These are phyloP conservation scores for Caenorhabditis tropicalis DNA, from an alignment of 1,140 invertebrate genomes.

Conservation along the genomic window DNA sequence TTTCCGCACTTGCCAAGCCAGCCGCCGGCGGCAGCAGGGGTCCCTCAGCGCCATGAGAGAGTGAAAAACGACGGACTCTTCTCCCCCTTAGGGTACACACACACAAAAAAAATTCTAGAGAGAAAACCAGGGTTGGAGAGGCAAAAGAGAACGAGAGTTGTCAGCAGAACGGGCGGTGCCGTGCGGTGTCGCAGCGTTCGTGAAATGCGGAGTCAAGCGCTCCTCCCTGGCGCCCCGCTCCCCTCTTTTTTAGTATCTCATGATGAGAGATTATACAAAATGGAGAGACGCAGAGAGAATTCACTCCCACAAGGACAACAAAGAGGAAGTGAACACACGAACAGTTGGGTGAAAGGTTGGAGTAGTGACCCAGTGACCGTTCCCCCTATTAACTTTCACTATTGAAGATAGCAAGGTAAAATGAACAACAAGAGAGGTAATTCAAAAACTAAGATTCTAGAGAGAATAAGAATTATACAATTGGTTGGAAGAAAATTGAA, in stretches of 20 bases:
- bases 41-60: not conserved
- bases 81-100: not conserved
- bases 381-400: not conserved
- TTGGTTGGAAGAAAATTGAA: too few relatives aligned
- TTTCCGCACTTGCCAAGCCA: constrained; percentile 4
- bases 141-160: not conserved
- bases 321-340: constrained; percentile 10
- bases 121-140: not conserved
- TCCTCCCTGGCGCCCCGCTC: not conserved
- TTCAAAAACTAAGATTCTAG: not conserved
- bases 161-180: constrained; percentile 29
- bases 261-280: not conserved
- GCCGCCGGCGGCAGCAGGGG: not conserved
- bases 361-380: constrained; percentile 13
- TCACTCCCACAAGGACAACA: constrained; percentile 13
- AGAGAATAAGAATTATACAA: not conserved
- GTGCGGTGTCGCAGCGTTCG: constrained; percentile 34
- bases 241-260: not conserved
- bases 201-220: constrained; percentile 37
- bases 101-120: not conserved
- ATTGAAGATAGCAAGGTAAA: not conserved
- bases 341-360: not conserved
- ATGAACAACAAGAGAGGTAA: not conserved
- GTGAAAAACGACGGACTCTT: not conserved
- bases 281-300: not conserved